Base-by-base conservation (phyloP, 2,888 invertebrate genomes). In the Oxytorus armatus region DNA sequence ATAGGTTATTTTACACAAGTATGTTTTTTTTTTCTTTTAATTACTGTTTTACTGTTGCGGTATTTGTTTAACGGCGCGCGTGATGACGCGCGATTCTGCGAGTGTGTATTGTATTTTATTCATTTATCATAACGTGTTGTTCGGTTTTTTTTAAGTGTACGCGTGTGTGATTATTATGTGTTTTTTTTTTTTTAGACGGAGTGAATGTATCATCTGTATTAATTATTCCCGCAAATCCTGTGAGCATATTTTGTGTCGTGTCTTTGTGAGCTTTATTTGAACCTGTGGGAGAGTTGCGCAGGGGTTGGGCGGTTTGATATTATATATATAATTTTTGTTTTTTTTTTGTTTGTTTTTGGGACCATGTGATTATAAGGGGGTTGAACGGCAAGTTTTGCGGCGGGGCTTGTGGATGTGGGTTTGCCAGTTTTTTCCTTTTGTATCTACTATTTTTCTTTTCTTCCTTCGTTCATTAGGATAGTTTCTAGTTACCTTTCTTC, bases 81-180 rank as follows among this genome's bases (percentile, higher is more conserved):
- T 80, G 55, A 80, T 81, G 79, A 77, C 70, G 82, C 81, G 84
- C 84, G 81, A 79, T 83, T 82, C 77, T 82, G 80, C 82, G 78
- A 80, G 79, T 74, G 49, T 73, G 10, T 78, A 49, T 79, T 70
- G 47, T 51, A 53, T 68, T 61, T 75, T 33, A 77, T n/a, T 75
- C 74, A 25, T 65, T 68, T 36, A 65, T 57, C 42, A 61, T 66
- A 70, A 70, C 49, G 65, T 63, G 70, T 47, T 25, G 11, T 53
- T 53, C 25, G 29, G 63, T 44, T 65, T 51, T 51, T 51, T 23
- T 51, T 21, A 47, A 77, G 77, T 42, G 29, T 29, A n/a, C 77
- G 65, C 80, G 51, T 78, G 51, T 74, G 23, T 81, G 74, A 70
- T 47, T 75, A 49, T 65, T 53, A 42, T 49, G 23, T 70, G 66